Base-by-base conservation (phyloP, 2,797 vertebrate species). In the Coluber constrictor region DNA sequence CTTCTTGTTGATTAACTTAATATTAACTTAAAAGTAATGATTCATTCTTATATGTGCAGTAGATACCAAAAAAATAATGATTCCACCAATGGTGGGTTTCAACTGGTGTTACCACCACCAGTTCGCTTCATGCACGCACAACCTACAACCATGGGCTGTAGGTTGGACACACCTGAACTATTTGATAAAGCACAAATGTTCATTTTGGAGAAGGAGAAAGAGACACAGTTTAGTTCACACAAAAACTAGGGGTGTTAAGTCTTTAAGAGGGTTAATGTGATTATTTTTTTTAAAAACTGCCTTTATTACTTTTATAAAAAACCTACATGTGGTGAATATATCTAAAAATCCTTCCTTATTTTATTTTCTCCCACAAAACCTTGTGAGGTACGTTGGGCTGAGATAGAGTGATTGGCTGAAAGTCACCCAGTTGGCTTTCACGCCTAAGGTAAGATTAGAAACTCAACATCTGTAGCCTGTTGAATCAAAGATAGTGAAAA, bases 1-100 rank as follows among this genome's bases (percentile, higher is more conserved):
- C 86, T 92, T 95, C 88, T 88, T 96, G n/a, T 70, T 70, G 66
- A 32, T 96, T 95, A 92, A 87, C 60, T 27, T 83, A 95, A 93
- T 89, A 89, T 12, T 83, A 93, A 92, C 12, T 83, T 94, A 4
- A 3, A 94, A 95, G 92, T 25, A 93, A 90, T 87, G 92, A 90
- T 37, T 94, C 92, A 55, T 87, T 57, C 59, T 92, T 59, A 12
- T 54, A 92, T 66, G 83, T 70, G 15, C n/a, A 32, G 15, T 55
- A 91, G 13, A 47, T 89, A 66, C 91, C 90, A 90, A 93, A 95
- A 94, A 93, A 92, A 63, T 93, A 93, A 90, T 90, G 88, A 91
- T 90, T 92, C 57, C 89, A 90, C 9, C 47, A 51, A 51, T 51
- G 47, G 47, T 51, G 47, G 6, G 47, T 51, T 51, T 51, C 47